Conservation (phyloP, 2,113 vertebrate genomes). For the Daphoenositta chrysoptera region DNA sequence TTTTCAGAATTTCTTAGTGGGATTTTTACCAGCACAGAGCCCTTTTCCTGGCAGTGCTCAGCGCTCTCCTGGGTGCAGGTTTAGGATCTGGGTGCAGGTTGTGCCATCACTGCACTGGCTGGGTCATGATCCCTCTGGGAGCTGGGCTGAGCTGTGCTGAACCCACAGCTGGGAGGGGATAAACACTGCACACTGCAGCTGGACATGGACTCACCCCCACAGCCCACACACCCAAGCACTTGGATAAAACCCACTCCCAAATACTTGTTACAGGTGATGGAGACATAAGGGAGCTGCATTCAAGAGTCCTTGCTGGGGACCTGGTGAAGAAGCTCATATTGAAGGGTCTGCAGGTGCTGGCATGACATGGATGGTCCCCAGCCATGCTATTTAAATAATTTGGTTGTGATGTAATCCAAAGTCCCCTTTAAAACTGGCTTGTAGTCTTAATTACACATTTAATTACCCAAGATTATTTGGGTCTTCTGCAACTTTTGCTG, state of each 20-base stretch:
- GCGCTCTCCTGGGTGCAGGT: neutral
- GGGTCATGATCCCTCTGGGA: neutral
- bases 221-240: neutral
- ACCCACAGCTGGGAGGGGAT: neutral
- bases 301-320: neutral
- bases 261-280: neutral
- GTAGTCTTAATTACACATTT: neutral
- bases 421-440: neutral
- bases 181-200: neutral
- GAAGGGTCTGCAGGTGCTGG: neutral
- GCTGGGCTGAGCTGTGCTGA: neutral
- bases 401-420: neutral
- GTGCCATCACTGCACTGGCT: fast-evolving
- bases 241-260: neutral
- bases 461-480: neutral
- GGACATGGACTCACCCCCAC: neutral
- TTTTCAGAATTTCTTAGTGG: neutral
- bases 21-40: neutral
- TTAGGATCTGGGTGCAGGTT: neutral
- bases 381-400: neutral
- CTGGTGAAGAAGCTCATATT: neutral
- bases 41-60: neutral
- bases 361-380: neutral
- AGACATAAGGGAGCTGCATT: neutral
- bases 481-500: neutral